Evolutionary conservation across 2,113 vertebrate genomes (phyloP).

Genomic region (Riparia riparia): DNA sequence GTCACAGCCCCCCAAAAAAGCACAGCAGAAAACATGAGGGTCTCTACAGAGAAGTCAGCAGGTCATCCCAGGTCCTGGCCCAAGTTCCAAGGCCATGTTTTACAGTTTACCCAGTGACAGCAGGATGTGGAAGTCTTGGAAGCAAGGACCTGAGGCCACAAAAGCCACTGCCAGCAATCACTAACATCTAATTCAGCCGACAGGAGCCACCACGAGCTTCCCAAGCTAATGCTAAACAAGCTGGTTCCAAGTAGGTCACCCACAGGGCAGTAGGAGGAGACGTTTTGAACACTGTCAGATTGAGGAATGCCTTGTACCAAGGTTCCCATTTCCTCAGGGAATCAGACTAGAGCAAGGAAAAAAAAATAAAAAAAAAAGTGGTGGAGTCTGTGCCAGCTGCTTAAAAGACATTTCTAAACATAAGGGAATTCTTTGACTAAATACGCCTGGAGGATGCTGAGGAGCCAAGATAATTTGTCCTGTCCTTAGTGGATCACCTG

Average conservation of each 20-base stretch:
- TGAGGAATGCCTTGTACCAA: neutral
- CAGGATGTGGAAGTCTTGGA: neutral
- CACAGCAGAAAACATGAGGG: neutral
- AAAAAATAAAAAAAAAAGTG: neutral
- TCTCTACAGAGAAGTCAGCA: neutral
- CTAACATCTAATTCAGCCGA: neutral
- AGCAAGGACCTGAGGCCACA: neutral
- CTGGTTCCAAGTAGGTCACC: conserved; percentile 1
- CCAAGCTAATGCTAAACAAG: neutral
- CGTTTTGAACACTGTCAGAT: neutral
- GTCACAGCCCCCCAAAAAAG: fast-evolving
- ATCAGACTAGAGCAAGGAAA: neutral
- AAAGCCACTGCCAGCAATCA: neutral
- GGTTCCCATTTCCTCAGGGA: neutral
- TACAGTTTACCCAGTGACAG: neutral
- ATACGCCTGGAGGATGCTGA: neutral
- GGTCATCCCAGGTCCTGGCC: neutral
- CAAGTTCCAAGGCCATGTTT: neutral
- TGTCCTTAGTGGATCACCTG: neutral
- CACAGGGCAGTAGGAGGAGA: neutral
- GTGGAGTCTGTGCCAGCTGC: neutral
- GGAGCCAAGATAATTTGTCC: neutral
- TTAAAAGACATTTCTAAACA: neutral
- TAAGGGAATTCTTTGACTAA: neutral
- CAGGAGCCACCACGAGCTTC: neutral